A percentile compares a stretch with the other conserved stretches of the same genome.
Evolutionary conservation across 2,113 vertebrate genomes (phyloP).

Genomic region (Strigops habroptila): DNA sequence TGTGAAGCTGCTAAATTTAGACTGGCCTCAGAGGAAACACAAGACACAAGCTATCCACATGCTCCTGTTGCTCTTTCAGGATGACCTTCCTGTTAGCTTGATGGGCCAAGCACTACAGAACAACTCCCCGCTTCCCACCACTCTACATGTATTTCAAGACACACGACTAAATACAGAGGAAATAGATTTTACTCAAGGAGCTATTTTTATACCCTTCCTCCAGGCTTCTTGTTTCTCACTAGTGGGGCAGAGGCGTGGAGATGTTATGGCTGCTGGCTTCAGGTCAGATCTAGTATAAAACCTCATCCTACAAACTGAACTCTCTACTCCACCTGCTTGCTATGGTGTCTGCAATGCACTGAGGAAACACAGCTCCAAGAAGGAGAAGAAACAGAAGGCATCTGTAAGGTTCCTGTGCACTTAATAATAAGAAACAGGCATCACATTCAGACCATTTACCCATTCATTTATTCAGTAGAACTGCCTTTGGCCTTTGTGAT

Average conservation of each 20-base stretch:
- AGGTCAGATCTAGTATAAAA: background rate
- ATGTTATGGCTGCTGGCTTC: background rate
- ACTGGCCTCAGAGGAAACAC: slow-evolving; percentile 29
- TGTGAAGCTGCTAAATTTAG: slow-evolving; percentile 60
- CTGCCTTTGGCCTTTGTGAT: background rate
- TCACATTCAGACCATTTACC: background rate
- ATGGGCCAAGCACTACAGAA: background rate
- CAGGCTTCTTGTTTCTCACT: background rate
- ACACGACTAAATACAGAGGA: background rate
- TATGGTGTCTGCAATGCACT: background rate
- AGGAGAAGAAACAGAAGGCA: background rate
- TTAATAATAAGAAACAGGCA: background rate
- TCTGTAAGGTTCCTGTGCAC: background rate
- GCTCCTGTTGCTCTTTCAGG: background rate
- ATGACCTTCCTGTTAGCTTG: slow-evolving; percentile 30
- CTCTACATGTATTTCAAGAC: background rate
- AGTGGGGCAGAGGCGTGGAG: background rate
- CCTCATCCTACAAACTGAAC: background rate
- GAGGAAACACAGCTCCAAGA: background rate
- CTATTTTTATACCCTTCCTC: slow-evolving; percentile 19
- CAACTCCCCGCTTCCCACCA: background rate
- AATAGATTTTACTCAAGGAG: background rate
- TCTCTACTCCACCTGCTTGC: background rate
- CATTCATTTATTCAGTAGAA: background rate
- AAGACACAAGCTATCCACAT: slow-evolving; percentile 13